Evolutionary conservation across 2,888 invertebrate genomes (phyloP).

Genomic region (Drosophila algonquin): DNA sequence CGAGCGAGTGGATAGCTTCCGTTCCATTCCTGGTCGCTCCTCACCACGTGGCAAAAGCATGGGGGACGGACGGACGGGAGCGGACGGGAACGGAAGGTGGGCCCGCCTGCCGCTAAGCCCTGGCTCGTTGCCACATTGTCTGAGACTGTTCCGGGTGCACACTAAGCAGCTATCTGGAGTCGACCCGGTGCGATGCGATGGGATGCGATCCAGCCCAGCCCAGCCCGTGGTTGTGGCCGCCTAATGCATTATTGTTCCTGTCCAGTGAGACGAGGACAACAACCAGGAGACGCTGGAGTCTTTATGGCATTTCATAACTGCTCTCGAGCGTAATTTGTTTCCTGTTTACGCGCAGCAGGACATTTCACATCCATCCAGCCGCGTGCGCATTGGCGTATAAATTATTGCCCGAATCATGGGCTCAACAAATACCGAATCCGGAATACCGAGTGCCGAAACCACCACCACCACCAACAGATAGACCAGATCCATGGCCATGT

Average conservation of each 20-base stretch:
- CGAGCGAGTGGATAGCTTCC: conserved; percentile 50
- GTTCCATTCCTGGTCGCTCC: conserved; percentile 34
- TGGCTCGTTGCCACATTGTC: conserved; percentile 48
- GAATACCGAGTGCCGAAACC: neutral
- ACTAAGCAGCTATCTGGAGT: conserved; percentile 23
- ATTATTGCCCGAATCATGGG: conserved; percentile 72
- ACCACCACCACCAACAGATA: conserved; percentile 11
- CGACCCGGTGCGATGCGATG: conserved; percentile 6
- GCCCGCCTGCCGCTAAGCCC: conserved; percentile 58
- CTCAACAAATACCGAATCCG: conserved; percentile 46
- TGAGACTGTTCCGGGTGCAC: conserved; percentile 32
- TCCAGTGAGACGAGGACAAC: conserved; percentile 61
- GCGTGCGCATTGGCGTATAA: conserved; percentile 76
- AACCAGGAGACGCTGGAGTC: conserved; percentile 41
- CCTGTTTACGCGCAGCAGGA: conserved; percentile 81
- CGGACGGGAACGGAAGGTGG: conserved; percentile 9
- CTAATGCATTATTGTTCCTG: conserved; percentile 75
- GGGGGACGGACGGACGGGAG: conserved; percentile 4
- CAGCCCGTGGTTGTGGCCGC: conserved; percentile 60
- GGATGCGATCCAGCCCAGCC: neutral
- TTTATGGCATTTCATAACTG: conserved; percentile 77
- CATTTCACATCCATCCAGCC: conserved; percentile 60
- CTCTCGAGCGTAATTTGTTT: conserved; percentile 82
- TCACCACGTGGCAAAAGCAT: conserved; percentile 54
- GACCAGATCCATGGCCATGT: conserved; percentile 41